Evolutionary conservation across 2,113 vertebrate genomes (phyloP).

Genomic region (Pseudorhombus dupliciocellatus): DNA sequence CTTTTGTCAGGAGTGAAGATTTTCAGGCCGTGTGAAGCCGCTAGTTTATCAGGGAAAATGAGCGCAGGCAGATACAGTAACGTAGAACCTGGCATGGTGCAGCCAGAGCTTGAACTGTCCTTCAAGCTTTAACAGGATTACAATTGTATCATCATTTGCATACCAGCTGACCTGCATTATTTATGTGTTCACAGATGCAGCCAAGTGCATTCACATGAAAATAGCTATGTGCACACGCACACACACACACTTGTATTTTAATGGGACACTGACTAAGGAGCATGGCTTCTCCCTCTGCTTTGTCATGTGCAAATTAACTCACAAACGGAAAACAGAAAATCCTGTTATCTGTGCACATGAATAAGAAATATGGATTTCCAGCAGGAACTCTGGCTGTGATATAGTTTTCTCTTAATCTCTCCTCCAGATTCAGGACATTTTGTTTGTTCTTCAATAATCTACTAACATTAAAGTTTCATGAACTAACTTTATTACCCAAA

Average conservation of each 20-base stretch:
- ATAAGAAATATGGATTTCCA: neutral
- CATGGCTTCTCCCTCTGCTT: neutral
- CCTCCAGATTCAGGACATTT: neutral
- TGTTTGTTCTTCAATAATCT: neutral
- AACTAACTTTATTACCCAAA: too few relatives aligned
- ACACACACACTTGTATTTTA: constrained; percentile 8
- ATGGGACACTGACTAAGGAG: neutral
- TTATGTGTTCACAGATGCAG: constrained; percentile 30
- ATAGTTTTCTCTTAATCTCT: neutral
- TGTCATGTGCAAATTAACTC: neutral
- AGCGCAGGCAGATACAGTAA: neutral
- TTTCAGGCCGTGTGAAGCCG: too few relatives aligned
- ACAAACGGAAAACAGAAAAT: neutral
- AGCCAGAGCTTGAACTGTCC: constrained; percentile 10
- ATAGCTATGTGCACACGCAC: constrained; percentile 8
- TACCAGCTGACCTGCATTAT: constrained; percentile 40
- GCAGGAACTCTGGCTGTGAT: neutral
- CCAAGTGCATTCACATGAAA: constrained; percentile 20
- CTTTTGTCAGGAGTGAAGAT: too few relatives aligned
- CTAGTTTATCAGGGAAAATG: neutral
- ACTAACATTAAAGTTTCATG: neutral
- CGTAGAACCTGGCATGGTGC: constrained; percentile 26
- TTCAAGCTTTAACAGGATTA: constrained; percentile 49
- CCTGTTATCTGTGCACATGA: neutral
- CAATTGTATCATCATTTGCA: constrained; percentile 32